phyloP scores from a whole-genome alignment of 1,140 invertebrate species.

The Cyclina sinensis region DNA sequence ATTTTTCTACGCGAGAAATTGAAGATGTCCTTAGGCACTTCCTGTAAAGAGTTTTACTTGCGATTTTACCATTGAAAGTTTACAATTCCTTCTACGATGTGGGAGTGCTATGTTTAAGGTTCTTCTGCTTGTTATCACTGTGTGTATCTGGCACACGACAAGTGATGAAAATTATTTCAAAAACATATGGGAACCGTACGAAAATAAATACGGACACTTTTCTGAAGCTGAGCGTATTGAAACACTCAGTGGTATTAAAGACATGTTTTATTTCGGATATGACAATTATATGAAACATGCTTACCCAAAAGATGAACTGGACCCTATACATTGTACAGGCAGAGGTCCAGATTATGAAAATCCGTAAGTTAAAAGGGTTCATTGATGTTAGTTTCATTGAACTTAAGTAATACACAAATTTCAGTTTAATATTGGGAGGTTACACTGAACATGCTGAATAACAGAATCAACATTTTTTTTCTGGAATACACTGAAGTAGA shows the following conservation, averaged over 20 bases:
- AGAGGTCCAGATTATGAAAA: slow-evolving; percentile 89
- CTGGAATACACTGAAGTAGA: too few species aligned
- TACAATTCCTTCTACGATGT: slow-evolving; percentile 17
- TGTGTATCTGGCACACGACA: slow-evolving; percentile 41
- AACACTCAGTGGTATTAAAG: slow-evolving; percentile 83
- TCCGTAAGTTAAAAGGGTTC: slow-evolving; percentile 86
- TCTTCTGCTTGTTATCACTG: slow-evolving; percentile 1
- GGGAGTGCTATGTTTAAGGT: slow-evolving; percentile 57
- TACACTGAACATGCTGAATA: too few species aligned
- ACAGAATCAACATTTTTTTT: too few species aligned
- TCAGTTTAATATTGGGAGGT: too few species aligned
- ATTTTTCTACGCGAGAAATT: not conserved
- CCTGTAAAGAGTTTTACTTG: slow-evolving; percentile 51
- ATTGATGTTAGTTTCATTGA: too few species aligned
- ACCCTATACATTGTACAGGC: slow-evolving; percentile 89
- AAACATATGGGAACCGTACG: slow-evolving; percentile 85
- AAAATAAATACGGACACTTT: slow-evolving; percentile 87
- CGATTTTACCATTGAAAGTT: slow-evolving; percentile 4
- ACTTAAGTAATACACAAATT: too few species aligned
- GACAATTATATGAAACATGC: slow-evolving; percentile 89
- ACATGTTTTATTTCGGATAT: slow-evolving; percentile 89
- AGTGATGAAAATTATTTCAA: slow-evolving; percentile 76
- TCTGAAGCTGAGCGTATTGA: slow-evolving; percentile 83
- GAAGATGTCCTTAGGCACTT: slow-evolving; percentile 61
- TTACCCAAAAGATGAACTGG: slow-evolving; percentile 89